Conservation (phyloP, 1,140 invertebrate species). For the Penaeus indicus region DNA sequence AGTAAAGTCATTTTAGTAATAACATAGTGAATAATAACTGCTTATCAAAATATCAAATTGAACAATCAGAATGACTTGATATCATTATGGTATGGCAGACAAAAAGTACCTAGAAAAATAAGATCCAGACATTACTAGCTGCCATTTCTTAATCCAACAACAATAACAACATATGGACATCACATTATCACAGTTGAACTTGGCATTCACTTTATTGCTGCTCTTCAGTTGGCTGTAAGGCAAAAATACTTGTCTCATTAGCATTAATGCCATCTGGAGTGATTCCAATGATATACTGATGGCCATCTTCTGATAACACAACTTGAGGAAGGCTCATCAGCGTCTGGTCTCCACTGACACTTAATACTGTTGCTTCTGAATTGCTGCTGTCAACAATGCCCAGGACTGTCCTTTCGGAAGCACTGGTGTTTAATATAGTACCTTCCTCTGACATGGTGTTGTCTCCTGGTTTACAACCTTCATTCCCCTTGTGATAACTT, state of each 20-base stretch:
- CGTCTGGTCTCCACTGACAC: slow-evolving; percentile 15
- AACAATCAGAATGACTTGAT: no score
- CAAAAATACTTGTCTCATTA: slow-evolving; percentile 4
- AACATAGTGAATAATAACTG: no score
- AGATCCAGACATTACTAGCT: no score
- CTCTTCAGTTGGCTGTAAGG: not conserved
- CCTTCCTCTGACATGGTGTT: not conserved
- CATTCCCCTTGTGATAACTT: no score
- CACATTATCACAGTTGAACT: not conserved
- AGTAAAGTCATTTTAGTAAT: no score
- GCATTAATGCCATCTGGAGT: not conserved
- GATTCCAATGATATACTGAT: slow-evolving; percentile 19
- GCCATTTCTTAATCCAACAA: not conserved
- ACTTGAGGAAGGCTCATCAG: slow-evolving; percentile 30
- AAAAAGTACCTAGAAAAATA: no score
- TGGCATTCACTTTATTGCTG: not conserved
- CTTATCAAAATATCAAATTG: no score
- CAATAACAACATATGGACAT: not conserved
- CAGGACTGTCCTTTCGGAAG: not conserved
- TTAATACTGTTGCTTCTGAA: not conserved
- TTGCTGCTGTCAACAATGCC: not conserved
- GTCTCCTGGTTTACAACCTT: no score
- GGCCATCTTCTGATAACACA: slow-evolving; percentile 25
- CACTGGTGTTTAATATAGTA: not conserved
- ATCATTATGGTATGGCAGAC: no score